phyloP scores from a whole-genome alignment of 2,797 vertebrate species.

The Melanotaenia boesemani region DNA sequence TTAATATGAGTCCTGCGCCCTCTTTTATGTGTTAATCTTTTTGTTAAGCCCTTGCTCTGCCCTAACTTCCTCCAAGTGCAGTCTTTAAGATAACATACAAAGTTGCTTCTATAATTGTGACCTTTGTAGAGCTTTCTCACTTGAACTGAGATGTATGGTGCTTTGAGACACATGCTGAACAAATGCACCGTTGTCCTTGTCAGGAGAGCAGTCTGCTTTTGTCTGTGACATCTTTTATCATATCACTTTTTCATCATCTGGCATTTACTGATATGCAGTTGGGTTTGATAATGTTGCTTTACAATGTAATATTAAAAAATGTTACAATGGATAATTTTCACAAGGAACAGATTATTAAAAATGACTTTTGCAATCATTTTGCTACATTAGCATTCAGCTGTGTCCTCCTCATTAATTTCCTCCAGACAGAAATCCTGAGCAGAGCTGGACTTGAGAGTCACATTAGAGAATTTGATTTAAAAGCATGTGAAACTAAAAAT shows the following conservation, averaged over 20 bases:
- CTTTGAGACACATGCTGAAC: background rate
- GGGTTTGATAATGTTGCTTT: background rate
- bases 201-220: too few relatives aligned
- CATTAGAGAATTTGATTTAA: background rate
- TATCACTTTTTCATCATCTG: background rate
- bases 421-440: conserved; percentile 6
- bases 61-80: background rate
- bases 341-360: conserved; percentile 24
- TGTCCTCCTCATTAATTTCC: conserved; percentile 27
- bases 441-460: conserved; percentile 12
- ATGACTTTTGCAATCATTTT: conserved; percentile 25
- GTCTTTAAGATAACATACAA: background rate
- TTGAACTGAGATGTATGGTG: background rate
- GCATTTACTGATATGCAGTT: background rate
- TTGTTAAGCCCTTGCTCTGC: background rate
- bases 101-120: too few relatives aligned
- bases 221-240: background rate
- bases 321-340: conserved; percentile 4
- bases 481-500: background rate
- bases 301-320: conserved; percentile 9
- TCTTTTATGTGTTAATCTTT: too few relatives aligned
- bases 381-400: conserved; percentile 12
- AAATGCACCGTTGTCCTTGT: background rate
- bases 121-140: background rate
- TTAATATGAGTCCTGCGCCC: too few relatives aligned